Evolutionary conservation across 2,888 invertebrate genomes (phyloP).

Genomic region (Scaptomyza caliginosa): DNA sequence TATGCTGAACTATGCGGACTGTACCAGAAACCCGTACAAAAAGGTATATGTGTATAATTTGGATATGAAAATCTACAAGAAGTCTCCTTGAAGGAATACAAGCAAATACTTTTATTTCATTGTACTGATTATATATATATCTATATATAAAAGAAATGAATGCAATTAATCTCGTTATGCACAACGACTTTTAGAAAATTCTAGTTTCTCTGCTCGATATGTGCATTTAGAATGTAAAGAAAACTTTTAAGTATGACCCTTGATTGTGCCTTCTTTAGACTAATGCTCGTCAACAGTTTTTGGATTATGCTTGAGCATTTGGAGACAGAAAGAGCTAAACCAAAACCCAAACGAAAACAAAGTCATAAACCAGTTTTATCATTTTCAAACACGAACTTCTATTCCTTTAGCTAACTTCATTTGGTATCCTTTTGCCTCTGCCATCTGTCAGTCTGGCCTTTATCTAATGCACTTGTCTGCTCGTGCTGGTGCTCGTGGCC

Average conservation of each 20-base stretch:
- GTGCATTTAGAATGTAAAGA: neutral
- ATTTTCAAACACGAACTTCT: slow-evolving; percentile 44
- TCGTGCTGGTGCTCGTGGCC: slow-evolving; percentile 34
- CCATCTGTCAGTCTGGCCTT: slow-evolving; percentile 23
- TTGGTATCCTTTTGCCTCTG: slow-evolving; percentile 19
- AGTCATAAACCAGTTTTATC: slow-evolving; percentile 71
- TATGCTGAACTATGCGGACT: slow-evolving; percentile 17
- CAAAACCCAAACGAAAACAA: slow-evolving; percentile 24
- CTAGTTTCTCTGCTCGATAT: too few species aligned
- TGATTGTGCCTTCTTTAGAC: slow-evolving; percentile 5
- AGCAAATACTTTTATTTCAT: too few species aligned
- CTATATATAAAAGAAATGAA: too few species aligned
- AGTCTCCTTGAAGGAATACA: too few species aligned
- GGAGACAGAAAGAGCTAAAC: slow-evolving; percentile 12
- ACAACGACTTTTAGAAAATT: too few species aligned
- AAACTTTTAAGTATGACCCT: slow-evolving; percentile 17
- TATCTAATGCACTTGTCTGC: slow-evolving; percentile 56
- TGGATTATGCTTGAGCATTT: slow-evolving; percentile 48
- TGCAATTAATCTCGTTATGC: too few species aligned
- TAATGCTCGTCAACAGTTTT: slow-evolving; percentile 58
- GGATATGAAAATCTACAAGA: too few species aligned
- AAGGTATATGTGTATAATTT: slow-evolving; percentile 24
- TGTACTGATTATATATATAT: too few species aligned
- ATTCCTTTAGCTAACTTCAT: slow-evolving; percentile 43
- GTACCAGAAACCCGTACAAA: slow-evolving; percentile 37